phyloP scores from a whole-genome alignment of 1,140 invertebrate genomes.

The Aradophagus sp. region DNA sequence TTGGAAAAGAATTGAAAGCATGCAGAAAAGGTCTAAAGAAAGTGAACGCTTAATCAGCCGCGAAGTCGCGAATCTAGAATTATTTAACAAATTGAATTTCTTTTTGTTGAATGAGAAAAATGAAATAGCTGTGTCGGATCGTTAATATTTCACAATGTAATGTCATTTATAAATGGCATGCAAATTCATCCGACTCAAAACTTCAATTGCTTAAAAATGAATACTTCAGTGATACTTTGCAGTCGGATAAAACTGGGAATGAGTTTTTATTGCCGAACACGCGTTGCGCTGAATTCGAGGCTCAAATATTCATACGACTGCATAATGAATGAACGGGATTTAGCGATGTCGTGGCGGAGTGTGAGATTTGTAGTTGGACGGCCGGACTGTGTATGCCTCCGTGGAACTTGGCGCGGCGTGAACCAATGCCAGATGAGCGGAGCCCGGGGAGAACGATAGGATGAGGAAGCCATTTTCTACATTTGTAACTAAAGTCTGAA shows the following conservation, averaged over 20 bases:
- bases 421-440: constrained; percentile 36
- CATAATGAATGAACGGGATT: constrained; percentile 64
- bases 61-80: too few relatives aligned
- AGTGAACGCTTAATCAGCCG: too few relatives aligned
- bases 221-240: constrained; percentile 25
- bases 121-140: constrained; percentile 10
- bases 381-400: constrained; percentile 25
- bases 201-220: constrained; percentile 32
- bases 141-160: constrained; percentile 20
- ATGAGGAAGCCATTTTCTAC: constrained; percentile 52
- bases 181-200: constrained; percentile 8
- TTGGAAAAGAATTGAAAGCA: too few relatives aligned
- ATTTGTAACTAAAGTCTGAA: constrained; percentile 67
- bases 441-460: constrained; percentile 17
- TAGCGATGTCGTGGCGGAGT: constrained; percentile 37
- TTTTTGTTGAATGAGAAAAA: too few relatives aligned
- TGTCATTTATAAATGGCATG: constrained; percentile 9
- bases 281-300: constrained; percentile 46
- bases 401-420: constrained; percentile 26
- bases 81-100: too few relatives aligned
- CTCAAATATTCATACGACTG: constrained; percentile 66
- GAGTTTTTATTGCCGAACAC: constrained; percentile 49
- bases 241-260: constrained; percentile 31
- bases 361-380: constrained; percentile 54
- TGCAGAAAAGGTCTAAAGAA: too few relatives aligned